phyloP scores from a whole-genome alignment of 2,797 vertebrate species.

The Phoxinus dragarum region DNA sequence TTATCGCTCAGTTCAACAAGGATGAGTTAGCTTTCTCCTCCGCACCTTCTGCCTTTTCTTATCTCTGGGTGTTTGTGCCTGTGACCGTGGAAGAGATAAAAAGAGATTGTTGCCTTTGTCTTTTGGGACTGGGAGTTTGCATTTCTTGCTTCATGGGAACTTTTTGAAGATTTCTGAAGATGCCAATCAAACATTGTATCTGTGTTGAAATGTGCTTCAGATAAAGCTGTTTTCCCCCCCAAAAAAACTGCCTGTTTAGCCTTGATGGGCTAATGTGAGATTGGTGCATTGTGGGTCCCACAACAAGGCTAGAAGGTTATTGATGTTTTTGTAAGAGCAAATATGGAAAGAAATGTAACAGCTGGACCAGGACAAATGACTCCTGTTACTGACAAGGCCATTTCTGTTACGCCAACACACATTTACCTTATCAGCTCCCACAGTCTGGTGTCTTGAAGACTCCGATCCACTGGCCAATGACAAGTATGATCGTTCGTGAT shows the following conservation, averaged over 20 bases:
- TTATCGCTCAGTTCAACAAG: slow-evolving; percentile 1
- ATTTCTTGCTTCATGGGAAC: background rate
- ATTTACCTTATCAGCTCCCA: background rate
- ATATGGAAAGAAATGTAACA: background rate
- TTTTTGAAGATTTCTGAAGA: slow-evolving; percentile 47
- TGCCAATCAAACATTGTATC: slow-evolving; percentile 44
- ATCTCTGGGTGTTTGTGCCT: background rate
- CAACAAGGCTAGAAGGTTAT: background rate
- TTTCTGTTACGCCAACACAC: background rate
- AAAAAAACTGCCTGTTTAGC: background rate
- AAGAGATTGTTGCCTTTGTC: background rate
- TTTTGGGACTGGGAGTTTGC: slow-evolving; percentile 7
- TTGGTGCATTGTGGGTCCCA: background rate
- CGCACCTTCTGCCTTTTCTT: slow-evolving; percentile 36
- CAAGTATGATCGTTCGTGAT: background rate
- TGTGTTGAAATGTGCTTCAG: slow-evolving; percentile 42
- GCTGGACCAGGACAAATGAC: background rate
- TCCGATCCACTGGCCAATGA: background rate
- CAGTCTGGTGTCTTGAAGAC: background rate
- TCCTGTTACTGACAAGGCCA: background rate
- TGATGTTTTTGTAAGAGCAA: background rate
- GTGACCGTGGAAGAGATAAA: slow-evolving; percentile 9
- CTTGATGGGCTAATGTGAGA: background rate
- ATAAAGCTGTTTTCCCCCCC: slow-evolving; percentile 10
- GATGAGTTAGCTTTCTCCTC: background rate